These are phyloP conservation scores for Macrotus californicus DNA, from an alignment of 2,113 vertebrate species.

Conservation along the genomic window DNA sequence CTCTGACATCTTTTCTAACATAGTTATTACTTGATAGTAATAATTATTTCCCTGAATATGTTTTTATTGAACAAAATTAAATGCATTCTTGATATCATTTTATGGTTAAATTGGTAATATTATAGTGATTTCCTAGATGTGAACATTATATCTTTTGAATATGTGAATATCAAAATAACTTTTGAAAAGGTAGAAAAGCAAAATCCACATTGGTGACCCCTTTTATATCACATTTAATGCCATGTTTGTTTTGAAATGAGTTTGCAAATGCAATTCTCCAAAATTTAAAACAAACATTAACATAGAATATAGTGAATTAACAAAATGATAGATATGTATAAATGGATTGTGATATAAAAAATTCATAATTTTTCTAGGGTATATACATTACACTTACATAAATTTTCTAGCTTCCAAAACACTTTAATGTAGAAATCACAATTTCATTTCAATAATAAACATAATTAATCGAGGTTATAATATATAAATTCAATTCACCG, in stretches of 20 bases:
- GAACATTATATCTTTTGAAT: background rate
- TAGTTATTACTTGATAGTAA: background rate
- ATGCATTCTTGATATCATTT: background rate
- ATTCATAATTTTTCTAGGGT: background rate
- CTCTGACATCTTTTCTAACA: background rate
- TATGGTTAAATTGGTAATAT: background rate
- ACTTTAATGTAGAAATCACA: background rate
- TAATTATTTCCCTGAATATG: background rate
- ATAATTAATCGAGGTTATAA: background rate
- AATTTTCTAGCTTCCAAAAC: background rate
- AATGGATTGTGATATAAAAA: background rate
- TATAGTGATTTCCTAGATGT: background rate
- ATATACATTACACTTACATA: background rate
- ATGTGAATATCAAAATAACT: background rate
- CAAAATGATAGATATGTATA: background rate
- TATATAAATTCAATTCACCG: background rate
- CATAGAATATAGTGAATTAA: background rate
- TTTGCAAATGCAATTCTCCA: background rate
- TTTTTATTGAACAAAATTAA: constrained; percentile 25
- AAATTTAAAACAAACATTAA: background rate
- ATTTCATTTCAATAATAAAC: background rate
- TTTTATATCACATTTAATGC: background rate
- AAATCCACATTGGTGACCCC: background rate
- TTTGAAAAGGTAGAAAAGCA: background rate
- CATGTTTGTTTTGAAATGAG: background rate